phyloP scores from a whole-genome alignment of 2,113 vertebrate species.

The Pogonocichla stellata region DNA sequence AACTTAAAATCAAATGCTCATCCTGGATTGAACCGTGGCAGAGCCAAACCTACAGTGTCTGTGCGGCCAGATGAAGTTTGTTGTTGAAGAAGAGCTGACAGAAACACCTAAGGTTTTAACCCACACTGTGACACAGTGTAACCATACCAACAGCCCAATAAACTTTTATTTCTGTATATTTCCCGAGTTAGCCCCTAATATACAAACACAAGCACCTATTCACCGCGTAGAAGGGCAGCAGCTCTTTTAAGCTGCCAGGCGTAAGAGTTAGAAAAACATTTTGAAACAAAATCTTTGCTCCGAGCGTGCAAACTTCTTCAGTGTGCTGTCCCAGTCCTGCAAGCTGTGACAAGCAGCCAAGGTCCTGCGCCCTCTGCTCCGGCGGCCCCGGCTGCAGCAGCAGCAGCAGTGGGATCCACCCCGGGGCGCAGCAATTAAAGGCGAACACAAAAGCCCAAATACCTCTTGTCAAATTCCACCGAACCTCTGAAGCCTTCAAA shows the following conservation, averaged over 20 bases:
- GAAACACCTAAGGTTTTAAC: neutral
- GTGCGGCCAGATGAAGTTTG: neutral
- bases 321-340: neutral
- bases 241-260: neutral
- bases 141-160: neutral
- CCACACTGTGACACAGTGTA: neutral
- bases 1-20: neutral
- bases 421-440: neutral
- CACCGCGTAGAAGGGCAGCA: neutral
- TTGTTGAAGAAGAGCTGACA: neutral
- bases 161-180: neutral
- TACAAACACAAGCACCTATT: neutral
- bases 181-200: neutral
- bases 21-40: neutral
- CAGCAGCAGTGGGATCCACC: neutral
- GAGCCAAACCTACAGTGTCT: neutral
- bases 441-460: constrained; percentile 18
- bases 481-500: constrained; percentile 2
- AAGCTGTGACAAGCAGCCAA: neutral
- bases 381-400: neutral
- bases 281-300: neutral
- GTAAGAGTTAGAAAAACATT: neutral
- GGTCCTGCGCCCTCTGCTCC: neutral
- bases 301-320: neutral
- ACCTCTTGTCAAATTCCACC: constrained; percentile 31